Conservation (phyloP, 2,113 vertebrate genomes). For the Neofelis nebulosa region DNA sequence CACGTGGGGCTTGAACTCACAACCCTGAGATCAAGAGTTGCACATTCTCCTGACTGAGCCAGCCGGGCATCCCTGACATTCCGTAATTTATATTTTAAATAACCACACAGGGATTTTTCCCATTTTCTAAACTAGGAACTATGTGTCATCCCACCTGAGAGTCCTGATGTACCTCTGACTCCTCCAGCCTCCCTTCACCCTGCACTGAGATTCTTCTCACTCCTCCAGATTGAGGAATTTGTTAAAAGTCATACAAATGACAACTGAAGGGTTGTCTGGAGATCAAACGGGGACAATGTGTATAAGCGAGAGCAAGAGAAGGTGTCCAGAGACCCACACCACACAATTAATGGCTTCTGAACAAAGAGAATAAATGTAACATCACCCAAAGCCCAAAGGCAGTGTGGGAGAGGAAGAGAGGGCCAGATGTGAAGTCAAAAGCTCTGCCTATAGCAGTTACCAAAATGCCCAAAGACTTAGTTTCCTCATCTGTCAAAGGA, state of each 20-base stretch:
- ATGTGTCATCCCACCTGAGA: neutral
- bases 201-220: rapidly evolving
- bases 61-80: neutral
- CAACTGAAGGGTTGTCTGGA: neutral
- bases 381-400: neutral
- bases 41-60: too few species aligned
- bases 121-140: neutral
- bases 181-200: neutral
- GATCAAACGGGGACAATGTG: neutral
- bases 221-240: neutral
- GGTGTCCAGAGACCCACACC: neutral
- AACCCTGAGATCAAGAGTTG: too few species aligned
- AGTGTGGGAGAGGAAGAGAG: neutral
- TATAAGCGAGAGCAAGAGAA: neutral
- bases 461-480: neutral
- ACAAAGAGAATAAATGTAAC: neutral
- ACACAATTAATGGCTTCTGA: neutral
- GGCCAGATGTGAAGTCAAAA: neutral
- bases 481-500: neutral
- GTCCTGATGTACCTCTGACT: too few species aligned
- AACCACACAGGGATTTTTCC: neutral
- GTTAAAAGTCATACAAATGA: neutral
- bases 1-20: too few species aligned
- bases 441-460: neutral
- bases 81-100: neutral